Percentiles rank a stretch among this genome's conserved stretches.
These are phyloP conservation scores for Cyanoderma ruficeps DNA, from an alignment of 2,113 vertebrate species.

Conservation along the genomic window DNA sequence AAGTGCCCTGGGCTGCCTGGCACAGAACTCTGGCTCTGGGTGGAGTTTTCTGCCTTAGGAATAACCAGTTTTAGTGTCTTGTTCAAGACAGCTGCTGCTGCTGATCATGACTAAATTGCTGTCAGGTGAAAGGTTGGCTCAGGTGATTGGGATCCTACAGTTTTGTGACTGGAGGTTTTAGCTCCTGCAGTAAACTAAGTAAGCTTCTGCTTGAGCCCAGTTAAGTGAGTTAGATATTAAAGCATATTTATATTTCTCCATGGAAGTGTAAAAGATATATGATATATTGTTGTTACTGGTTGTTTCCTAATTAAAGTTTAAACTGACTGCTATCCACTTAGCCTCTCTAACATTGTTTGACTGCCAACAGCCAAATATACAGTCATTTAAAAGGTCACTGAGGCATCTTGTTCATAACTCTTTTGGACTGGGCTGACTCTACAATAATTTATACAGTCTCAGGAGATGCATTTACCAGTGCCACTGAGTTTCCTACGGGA, in stretches of 20 bases:
- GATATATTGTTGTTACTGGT: not conserved
- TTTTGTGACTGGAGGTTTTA: not conserved
- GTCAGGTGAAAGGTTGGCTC: not conserved
- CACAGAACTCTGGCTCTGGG: rapidly evolving
- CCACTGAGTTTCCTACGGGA: not conserved
- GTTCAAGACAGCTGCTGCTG: not conserved
- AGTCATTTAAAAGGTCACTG: not conserved
- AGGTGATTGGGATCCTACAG: not conserved
- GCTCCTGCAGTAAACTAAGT: not conserved
- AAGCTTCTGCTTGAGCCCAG: not conserved
- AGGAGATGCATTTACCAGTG: not conserved
- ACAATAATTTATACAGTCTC: not conserved
- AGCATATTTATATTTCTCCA: not conserved
- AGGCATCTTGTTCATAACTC: not conserved
- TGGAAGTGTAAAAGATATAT: not conserved
- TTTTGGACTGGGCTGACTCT: not conserved
- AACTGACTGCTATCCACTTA: not conserved
- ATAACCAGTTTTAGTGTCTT: not conserved
- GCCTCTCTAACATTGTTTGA: not conserved
- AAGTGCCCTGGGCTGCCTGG: not conserved
- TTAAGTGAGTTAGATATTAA: not conserved
- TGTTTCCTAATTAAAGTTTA: constrained; percentile 36
- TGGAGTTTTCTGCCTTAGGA: not conserved
- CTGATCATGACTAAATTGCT: not conserved
- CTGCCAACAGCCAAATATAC: not conserved